These are phyloP conservation scores for Meteorus cinctellus DNA, from an alignment of 2,888 invertebrate genomes.

Conservation along the genomic window DNA sequence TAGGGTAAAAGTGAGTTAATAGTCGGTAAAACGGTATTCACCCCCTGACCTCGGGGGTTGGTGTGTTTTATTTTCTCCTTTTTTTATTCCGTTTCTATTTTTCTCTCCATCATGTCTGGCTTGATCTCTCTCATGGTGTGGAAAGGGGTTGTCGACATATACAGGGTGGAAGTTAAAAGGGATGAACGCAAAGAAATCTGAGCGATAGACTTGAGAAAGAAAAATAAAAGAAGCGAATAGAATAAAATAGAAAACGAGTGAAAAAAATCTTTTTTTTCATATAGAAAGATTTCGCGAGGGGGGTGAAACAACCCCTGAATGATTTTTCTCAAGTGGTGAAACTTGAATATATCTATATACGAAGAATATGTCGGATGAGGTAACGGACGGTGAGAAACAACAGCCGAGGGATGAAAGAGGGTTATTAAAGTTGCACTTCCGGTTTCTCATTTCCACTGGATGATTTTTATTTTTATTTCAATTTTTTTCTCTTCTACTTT, in stretches of 20 bases:
- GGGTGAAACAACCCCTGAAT: slow-evolving; percentile 13
- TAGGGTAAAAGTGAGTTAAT: slow-evolving; percentile 73
- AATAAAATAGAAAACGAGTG: slow-evolving; percentile 7
- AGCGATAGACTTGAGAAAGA: slow-evolving; percentile 30
- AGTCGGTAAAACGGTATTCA: slow-evolving; percentile 74
- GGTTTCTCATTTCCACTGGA: slow-evolving; percentile 9
- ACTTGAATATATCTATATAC: background rate
- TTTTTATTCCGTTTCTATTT: slow-evolving; percentile 33
- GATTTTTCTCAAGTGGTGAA: slow-evolving; percentile 16
- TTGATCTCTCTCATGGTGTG: slow-evolving; percentile 8
- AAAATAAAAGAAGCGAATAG: slow-evolving; percentile 1
- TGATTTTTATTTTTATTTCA: background rate
- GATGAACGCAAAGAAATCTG: slow-evolving; percentile 22
- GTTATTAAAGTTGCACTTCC: slow-evolving; percentile 27
- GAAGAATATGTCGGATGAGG: slow-evolving; percentile 2
- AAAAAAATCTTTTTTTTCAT: background rate
- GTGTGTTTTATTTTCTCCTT: slow-evolving; percentile 41
- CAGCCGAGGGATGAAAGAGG: slow-evolving; percentile 10
- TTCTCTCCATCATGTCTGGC: background rate
- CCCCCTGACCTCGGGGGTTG: slow-evolving; percentile 65
- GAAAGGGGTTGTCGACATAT: slow-evolving; percentile 18
- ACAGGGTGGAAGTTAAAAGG: slow-evolving; percentile 1
- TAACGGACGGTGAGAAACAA: slow-evolving; percentile 24
- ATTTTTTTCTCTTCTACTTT: background rate
- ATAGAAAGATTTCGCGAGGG: background rate